Conservation (phyloP, 2,797 vertebrate species). For the Yasuhikotakia modesta region DNA sequence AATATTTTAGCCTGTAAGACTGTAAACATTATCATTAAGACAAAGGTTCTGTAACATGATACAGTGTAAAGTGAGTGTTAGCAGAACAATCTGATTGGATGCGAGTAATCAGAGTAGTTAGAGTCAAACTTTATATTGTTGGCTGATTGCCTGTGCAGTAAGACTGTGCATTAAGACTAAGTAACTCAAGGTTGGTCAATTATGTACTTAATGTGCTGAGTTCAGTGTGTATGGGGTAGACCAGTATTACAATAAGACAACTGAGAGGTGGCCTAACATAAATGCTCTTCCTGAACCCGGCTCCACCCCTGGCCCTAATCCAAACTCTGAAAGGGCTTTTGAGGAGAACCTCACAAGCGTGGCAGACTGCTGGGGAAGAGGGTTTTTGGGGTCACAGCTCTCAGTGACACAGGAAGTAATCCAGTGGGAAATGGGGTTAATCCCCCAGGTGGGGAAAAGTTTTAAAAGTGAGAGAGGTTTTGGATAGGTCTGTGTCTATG, state of each 20-base stretch:
- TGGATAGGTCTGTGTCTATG: slow-evolving; percentile 9
- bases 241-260: slow-evolving; percentile 42
- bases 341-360: slow-evolving; percentile 58
- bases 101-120: slow-evolving; percentile 3
- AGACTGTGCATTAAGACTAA: slow-evolving; percentile 30
- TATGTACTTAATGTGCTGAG: slow-evolving; percentile 30
- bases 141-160: slow-evolving; percentile 4
- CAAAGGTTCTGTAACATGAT: slow-evolving; percentile 16
- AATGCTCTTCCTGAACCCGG: slow-evolving; percentile 48
- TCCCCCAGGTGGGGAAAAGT: slow-evolving; percentile 13
- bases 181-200: slow-evolving; percentile 39
- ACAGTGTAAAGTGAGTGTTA: neutral
- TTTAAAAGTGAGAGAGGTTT: slow-evolving; percentile 30
- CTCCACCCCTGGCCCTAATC: slow-evolving; percentile 52
- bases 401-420: slow-evolving; percentile 44
- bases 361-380: slow-evolving; percentile 41
- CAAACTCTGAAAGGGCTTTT: slow-evolving; percentile 59
- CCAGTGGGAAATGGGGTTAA: slow-evolving; percentile 33
- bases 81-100: neutral
- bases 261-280: slow-evolving; percentile 43
- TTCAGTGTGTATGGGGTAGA: slow-evolving; percentile 35
- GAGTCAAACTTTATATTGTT: slow-evolving; percentile 22
- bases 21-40: slow-evolving; percentile 10
- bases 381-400: slow-evolving; percentile 30
- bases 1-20: slow-evolving; percentile 8